Evolutionary conservation across 2,888 invertebrate genomes (phyloP).

Genomic region (Metopia argyrocephala): DNA sequence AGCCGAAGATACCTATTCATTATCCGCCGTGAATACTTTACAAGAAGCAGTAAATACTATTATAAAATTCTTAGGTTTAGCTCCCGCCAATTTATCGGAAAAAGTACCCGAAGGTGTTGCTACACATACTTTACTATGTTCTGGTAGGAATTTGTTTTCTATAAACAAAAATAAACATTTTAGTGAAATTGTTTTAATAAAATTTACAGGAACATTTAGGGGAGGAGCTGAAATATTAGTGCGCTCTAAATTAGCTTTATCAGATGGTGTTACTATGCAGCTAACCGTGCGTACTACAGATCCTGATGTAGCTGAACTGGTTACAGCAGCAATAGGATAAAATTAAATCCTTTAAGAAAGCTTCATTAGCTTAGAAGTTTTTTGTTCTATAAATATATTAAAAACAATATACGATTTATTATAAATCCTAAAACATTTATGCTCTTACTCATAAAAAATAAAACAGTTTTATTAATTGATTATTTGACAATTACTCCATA

Average conservation of each 20-base stretch:
- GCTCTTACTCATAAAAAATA: too few species aligned
- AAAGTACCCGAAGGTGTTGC: conserved; percentile 89
- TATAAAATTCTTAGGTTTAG: conserved; percentile 89
- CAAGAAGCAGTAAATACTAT: conserved; percentile 92
- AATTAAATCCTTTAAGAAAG: conserved; percentile 34
- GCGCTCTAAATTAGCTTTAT: conserved; percentile 87
- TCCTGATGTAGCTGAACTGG: conserved; percentile 90
- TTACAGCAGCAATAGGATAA: conserved; percentile 91
- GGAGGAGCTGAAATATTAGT: conserved; percentile 94
- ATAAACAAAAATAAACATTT: neutral
- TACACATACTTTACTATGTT: conserved; percentile 88
- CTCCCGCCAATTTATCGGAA: conserved; percentile 91
- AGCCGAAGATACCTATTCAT: conserved; percentile 94
- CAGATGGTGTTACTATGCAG: conserved; percentile 94
- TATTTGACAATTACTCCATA: too few species aligned
- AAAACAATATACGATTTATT: conserved; percentile 67
- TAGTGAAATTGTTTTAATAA: neutral
- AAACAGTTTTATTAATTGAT: too few species aligned
- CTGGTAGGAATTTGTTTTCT: conserved; percentile 80
- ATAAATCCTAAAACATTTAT: conserved; percentile 20
- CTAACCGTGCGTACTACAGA: conserved; percentile 92
- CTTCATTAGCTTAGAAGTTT: conserved; percentile 27
- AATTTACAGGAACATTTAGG: conserved; percentile 86
- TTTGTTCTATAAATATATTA: conserved; percentile 65
- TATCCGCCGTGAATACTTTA: conserved; percentile 88